Evolutionary conservation across 1,140 invertebrate species (phyloP), one percentile per base, ranked within the genome.

Genomic region (Scaptomyza montana): DNA sequence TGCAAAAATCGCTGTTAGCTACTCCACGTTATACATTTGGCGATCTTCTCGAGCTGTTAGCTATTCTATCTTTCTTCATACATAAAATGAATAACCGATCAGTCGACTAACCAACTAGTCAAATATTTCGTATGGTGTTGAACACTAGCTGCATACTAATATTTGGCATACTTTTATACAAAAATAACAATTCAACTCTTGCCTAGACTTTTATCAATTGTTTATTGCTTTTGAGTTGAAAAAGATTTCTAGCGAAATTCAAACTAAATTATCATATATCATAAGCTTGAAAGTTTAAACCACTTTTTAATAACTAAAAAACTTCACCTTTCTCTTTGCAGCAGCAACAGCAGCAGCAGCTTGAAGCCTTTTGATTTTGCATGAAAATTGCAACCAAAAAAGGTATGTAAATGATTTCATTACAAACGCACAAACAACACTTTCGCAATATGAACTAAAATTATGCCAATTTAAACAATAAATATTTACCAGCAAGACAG

Each of bases 401-500:
- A 87, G 84, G 84, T 87, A 71, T 36, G 72, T 77, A 66, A 64
- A 46, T 36, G 50, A 71, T 77, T 80, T 80, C 54, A 64, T 80
- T 77, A 70, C 61, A 65, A 56, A 74, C 50, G 30, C 53, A 61
- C 33, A 47, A 56, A 36, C 64, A 64, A 74, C 62, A 56, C n/a
- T 51, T 10, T 9, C 49, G 25, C 28, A 16, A 12, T 51, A 51
- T 33, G 25, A 68, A 64, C 68, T 78, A 82, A 89, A 36, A 9
- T 6, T 77, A 76, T 87, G 82, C 71, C 75, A 86, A 77, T 86
- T 82, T 71, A 82, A 74, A 87, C 59, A 65, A 86, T 86, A 86
- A 89, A 86, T 82, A 89, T 86, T 89, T 82, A 59, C 78, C 70
- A 78, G 63, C 46, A 57, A 73, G 30, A 16, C 51, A 30, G 30